Base-by-base conservation (phyloP, 2,797 vertebrate genomes). In the Silurus aristotelis region DNA sequence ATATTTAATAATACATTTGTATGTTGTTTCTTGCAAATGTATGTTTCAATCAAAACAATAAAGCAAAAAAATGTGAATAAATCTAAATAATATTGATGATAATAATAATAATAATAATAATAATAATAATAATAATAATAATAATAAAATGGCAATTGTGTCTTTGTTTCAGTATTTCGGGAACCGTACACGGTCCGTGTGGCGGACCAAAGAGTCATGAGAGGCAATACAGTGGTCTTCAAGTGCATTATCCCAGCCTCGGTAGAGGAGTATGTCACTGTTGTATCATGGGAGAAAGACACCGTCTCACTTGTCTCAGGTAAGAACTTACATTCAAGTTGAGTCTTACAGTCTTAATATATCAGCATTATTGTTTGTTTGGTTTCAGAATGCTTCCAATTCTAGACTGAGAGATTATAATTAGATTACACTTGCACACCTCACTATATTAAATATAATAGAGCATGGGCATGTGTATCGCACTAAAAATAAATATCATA, bases 181-280 rank as follows among this genome's bases (percentile, higher is more conserved):
- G 98, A 99, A 95, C 98, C 98, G 94, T 99, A 99, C 95, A 99
- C 98, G 89, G 98, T 99, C 92, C 95, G 98, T 91, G 98, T 99
- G 96, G 98, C 98, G 91, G 98, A 99, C 96, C 98, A 99, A 97
- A 99, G 97, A 96, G 97, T 98, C 94, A 98, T 99, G 97, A 96
- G 98, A 96, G 98, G 98, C 96, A 98, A 97, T 93, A 96, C 98
- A 90, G 98, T 98, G 87, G 97, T 99, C 95, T 99, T 99, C 97
- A 99, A 99, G 98, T 99, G 98, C 97, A 99, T 99, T 98, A 99
- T 99, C 93, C 98, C 98, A 91, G 95, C 98, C 95, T 98, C 97
- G 85, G 98, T 99, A 91, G 98, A 99, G 96, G 96, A 97, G 90
- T 98, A 99, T 90, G 95, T 99, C 96, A 95, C 96, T 91, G 98